phyloP scores from a whole-genome alignment of 2,888 invertebrate species.

The Thyatira batis region DNA sequence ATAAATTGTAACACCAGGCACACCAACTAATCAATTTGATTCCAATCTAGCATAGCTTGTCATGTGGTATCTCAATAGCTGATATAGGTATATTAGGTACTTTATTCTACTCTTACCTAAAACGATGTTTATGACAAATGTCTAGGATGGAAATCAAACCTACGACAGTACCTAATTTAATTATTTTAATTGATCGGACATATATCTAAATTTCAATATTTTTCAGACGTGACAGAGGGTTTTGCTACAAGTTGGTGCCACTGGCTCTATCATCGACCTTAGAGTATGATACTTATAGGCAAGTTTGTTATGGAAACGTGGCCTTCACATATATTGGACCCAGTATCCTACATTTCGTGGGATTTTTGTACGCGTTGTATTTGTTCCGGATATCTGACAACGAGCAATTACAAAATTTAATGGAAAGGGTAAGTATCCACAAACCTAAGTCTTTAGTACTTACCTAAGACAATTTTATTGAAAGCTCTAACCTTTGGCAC shows the following conservation, averaged over 20 bases:
- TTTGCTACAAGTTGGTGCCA: conserved; percentile 83
- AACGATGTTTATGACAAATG: too few relatives aligned
- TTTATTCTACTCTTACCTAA: too few relatives aligned
- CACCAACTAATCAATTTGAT: too few relatives aligned
- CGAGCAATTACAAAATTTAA: conserved; percentile 91
- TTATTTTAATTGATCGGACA: too few relatives aligned
- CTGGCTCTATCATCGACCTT: conserved; percentile 65
- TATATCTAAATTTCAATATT: conserved; percentile 7
- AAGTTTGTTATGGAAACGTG: conserved; percentile 87
- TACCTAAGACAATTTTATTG: too few relatives aligned
- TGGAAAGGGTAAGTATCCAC: conserved; percentile 85
- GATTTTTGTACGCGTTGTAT: conserved; percentile 88
- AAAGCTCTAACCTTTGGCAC: too few relatives aligned
- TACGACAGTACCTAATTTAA: too few relatives aligned
- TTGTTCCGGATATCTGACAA: conserved; percentile 89
- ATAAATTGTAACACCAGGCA: too few relatives aligned
- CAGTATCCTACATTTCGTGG: conserved; percentile 86
- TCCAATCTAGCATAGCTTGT: too few relatives aligned
- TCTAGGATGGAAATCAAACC: too few relatives aligned
- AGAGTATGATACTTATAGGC: conserved; percentile 78
- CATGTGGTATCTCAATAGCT: too few relatives aligned
- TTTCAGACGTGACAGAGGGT: conserved; percentile 86
- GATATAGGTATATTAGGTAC: too few relatives aligned
- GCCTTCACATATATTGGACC: conserved; percentile 89
- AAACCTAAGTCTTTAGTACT: neutral